A percentile compares a stretch with the other conserved stretches of the same genome.
These are phyloP conservation scores for Meta bourneti DNA, from an alignment of 2,888 invertebrate species.

Conservation along the genomic window DNA sequence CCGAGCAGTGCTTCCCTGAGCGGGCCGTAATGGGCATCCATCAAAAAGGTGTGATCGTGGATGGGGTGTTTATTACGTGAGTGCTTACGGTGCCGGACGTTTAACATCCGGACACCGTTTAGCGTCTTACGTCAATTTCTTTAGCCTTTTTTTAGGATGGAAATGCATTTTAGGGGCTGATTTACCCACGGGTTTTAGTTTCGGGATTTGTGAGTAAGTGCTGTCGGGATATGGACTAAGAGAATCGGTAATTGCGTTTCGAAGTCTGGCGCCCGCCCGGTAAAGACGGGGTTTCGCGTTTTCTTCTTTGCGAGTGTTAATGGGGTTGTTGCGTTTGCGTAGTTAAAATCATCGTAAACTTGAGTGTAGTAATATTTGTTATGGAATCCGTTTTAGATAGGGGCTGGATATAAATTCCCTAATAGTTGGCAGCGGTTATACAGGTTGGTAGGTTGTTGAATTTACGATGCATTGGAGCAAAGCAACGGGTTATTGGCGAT, in stretches of 20 bases:
- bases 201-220: not conserved
- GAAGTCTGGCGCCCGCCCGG: not conserved
- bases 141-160: not conserved
- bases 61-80: not conserved
- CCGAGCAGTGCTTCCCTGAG: slow-evolving; percentile 4
- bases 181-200: not conserved
- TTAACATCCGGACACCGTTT: not conserved
- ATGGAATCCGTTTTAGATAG: too few species aligned
- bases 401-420: too few species aligned
- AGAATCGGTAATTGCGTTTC: not conserved
- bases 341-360: too few species aligned
- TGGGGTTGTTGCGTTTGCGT: not conserved
- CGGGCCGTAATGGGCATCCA: slow-evolving; percentile 27
- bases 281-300: not conserved
- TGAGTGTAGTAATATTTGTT: too few species aligned
- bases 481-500: too few species aligned
- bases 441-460: too few species aligned
- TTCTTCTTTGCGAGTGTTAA: not conserved
- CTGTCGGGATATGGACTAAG: not conserved
- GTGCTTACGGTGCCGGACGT: not conserved
- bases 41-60: not conserved
- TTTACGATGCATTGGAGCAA: too few species aligned
- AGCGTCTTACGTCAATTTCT: too few species aligned
- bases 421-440: too few species aligned
- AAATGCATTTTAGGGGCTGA: not conserved